Evolutionary conservation across 2,797 vertebrate species (phyloP), one percentile per base, ranked within the genome.

Genomic region (Perodicticus potto): DNA sequence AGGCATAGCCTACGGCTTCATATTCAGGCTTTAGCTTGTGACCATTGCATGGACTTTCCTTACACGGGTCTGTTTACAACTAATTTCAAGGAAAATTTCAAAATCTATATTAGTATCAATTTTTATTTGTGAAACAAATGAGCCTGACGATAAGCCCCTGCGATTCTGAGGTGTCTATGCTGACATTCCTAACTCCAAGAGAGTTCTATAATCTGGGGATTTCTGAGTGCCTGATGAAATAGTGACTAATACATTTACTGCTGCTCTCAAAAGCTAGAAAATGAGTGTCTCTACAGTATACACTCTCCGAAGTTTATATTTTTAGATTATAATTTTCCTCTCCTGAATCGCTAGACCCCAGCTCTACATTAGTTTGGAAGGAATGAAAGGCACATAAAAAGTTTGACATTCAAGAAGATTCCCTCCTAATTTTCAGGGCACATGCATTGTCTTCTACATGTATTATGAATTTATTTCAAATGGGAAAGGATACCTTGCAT

Each of bases 401-500:
- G 85, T 93, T 93, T 97, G 27, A 63, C 43, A 72, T 83, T 97
- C 10, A 34, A 34, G 37, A 88, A 61, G 53, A 82, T 81, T 69
- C 5, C 3, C 17, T 67, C 61, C 27, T 81, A 61, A 7, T 57
- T 97, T 94, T 95, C 57, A 93, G 90, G 74, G 86, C 32, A 12
- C 89, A 20, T 78, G 20, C 92, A 55, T 74, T 40, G 45, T 83
- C 45, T 91, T 53, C 84, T 85, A 23, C 93, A 7, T 25, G n/a
- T 74, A 95, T 93, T 91, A 85, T 80, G 85, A 94, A 86, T 59
- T 40, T 93, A 59, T 95, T 97, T 96, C 83, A 89, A 27, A 34
- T 96, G 67, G 59, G 53, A 83, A 92, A 94, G 83, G 74, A 55
- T 10, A 37, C 10, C 45, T 87, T 69, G 37, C 27, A 93, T 84